These are phyloP conservation scores for Gobio gobio DNA, from an alignment of 2,113 vertebrate species.

Conservation along the genomic window DNA sequence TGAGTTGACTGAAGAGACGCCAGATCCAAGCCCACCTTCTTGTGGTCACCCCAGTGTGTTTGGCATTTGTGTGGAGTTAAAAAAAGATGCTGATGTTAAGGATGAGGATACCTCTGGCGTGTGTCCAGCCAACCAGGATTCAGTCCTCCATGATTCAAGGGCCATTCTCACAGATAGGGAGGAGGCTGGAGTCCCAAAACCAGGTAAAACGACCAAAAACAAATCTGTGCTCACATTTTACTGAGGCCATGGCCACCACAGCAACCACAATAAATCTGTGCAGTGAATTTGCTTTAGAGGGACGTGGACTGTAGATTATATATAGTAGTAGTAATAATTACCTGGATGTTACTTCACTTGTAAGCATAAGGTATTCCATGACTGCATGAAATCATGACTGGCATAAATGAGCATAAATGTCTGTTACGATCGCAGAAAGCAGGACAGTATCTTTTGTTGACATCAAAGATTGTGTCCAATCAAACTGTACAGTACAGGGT, in stretches of 20 bases:
- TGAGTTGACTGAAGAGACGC: background rate
- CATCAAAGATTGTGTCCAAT: too few relatives aligned
- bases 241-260: background rate
- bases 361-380: too few relatives aligned
- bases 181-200: background rate
- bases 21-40: constrained; percentile 14
- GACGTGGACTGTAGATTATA: too few relatives aligned
- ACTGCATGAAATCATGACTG: too few relatives aligned
- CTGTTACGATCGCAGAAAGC: too few relatives aligned
- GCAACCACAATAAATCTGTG: background rate
- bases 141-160: background rate
- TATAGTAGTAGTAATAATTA: too few relatives aligned
- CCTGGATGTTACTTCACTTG: too few relatives aligned
- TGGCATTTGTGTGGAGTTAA: constrained; percentile 16
- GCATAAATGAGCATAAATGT: too few relatives aligned
- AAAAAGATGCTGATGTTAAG: background rate
- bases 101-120: background rate
- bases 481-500: too few relatives aligned
- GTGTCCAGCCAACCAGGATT: background rate
- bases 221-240: background rate
- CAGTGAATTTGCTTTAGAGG: background rate
- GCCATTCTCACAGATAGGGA: background rate
- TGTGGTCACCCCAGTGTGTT: background rate
- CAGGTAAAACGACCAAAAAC: background rate
- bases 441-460: too few relatives aligned